Percentiles rank a stretch among this genome's conserved stretches.
Evolutionary conservation across 2,888 invertebrate genomes (phyloP).

Genomic region (Itoplectis maculator): DNA sequence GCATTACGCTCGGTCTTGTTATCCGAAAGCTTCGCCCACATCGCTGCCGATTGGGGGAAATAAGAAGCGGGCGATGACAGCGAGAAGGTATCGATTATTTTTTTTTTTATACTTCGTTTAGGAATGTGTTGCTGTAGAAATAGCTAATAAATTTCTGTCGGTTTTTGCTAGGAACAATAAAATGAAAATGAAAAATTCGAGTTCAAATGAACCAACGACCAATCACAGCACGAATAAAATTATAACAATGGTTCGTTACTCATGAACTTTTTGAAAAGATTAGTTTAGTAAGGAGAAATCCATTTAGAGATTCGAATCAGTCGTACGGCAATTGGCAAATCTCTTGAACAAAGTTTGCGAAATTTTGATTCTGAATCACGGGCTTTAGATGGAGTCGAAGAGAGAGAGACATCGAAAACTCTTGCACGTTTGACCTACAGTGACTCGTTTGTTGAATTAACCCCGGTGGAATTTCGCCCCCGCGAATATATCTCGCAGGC

Average conservation of each 20-base stretch:
- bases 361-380: background rate
- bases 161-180: too few species aligned
- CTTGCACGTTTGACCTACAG: background rate
- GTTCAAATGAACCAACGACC: too few species aligned
- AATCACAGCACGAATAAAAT: too few species aligned
- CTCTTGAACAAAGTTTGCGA: background rate
- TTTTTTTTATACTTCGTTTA: background rate
- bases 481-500: background rate
- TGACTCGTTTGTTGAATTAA: conserved; percentile 5
- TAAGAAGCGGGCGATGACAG: background rate
- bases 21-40: conserved; percentile 9
- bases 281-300: background rate
- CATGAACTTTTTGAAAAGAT: too few species aligned
- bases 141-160: too few species aligned
- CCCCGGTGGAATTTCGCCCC: conserved; percentile 1
- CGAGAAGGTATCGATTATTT: background rate
- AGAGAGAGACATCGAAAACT: background rate
- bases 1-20: conserved; percentile 6
- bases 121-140: background rate
- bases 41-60: background rate
- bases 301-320: background rate
- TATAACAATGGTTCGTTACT: too few species aligned
- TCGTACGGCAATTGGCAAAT: background rate
- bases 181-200: too few species aligned
- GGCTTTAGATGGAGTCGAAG: background rate